These are phyloP conservation scores for Linepithema humile DNA, from an alignment of 1,140 invertebrate species.

Conservation along the genomic window DNA sequence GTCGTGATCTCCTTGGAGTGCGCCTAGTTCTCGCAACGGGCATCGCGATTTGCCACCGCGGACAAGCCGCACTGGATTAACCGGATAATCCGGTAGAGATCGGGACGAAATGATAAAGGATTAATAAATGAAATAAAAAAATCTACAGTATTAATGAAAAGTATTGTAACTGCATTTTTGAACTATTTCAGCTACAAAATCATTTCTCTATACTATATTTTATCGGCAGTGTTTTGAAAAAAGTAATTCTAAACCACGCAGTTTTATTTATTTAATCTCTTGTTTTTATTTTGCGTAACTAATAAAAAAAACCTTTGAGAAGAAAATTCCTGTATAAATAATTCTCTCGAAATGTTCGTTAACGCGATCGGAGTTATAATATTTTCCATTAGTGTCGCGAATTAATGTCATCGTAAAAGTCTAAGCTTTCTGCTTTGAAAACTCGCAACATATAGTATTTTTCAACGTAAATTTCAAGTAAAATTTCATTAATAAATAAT, in stretches of 20 bases:
- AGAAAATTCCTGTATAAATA: too few species aligned
- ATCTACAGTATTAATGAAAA: too few species aligned
- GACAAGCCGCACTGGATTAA: conserved; percentile 20
- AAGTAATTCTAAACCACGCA: too few species aligned
- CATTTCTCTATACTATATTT: too few species aligned
- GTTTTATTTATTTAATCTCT: too few species aligned
- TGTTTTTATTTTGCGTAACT: too few species aligned
- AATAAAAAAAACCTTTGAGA: too few species aligned
- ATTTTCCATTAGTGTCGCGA: not conserved
- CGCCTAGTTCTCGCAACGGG: conserved; percentile 59
- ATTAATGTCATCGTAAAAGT: not conserved
- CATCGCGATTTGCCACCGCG: conserved; percentile 51
- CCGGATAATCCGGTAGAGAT: conserved; percentile 38
- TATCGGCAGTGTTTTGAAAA: too few species aligned
- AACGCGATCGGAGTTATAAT: not conserved
- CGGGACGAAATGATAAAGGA: conserved; percentile 13
- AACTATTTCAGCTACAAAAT: too few species aligned
- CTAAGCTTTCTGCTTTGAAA: not conserved
- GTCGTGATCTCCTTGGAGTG: conserved; percentile 59
- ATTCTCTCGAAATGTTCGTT: too few species aligned
- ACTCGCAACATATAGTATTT: not conserved
- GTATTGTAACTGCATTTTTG: too few species aligned
- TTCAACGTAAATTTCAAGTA: not conserved
- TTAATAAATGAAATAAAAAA: conserved; percentile 11
- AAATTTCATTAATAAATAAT: conserved; percentile 12